Base-by-base conservation (phyloP, 2,888 invertebrate genomes). In the Parapristionchus giblindavisi region DNA sequence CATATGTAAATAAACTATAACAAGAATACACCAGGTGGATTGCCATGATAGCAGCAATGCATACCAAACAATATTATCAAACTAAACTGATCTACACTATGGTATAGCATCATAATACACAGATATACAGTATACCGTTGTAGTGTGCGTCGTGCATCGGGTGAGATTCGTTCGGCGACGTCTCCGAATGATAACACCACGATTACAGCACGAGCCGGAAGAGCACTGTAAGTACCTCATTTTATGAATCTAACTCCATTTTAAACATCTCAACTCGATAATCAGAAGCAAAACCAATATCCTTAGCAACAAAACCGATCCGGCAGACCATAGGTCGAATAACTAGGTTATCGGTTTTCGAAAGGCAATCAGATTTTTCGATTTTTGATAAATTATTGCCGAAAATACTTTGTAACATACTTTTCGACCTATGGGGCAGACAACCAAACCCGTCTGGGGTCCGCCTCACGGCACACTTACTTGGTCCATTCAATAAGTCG, bases 101-200 rank as follows among this genome's bases (percentile, higher is more conserved):
- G 14, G 48, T 14, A 48, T 48, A 21, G 11, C 48, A 48, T 48
- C 11, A n/a, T n/a, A n/a, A n/a, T n/a, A n/a, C n/a, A n/a, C n/a
- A n/a, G n/a, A 24, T 21, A 27, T 58, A n/a, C 17, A 8, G 11
- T 38, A 8, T 32, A 63, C 63, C 73, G 52, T 14, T 32, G 75
- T n/a, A 83, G 76, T 1, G 80, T 54, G n/a, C 76, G 72, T 11
- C 82, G 66, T 1, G 81, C 79, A 43, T 83, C 78, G 6, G 77
- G 61, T 1, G 81, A 81, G 17, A 83, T 77, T n/a, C 79, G 76
- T 63, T 82, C 82, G 0, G 83, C 83, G 6, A 83, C 77, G 65
- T 83, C 83, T 11, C 83, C 83, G 52, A 82, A 82, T 0, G 83
- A 83, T 1, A 79, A 81, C 27, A 78, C 82, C 0, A 83, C 68